These are phyloP conservation scores for Coregonus suidteri DNA, from an alignment of 2,797 vertebrate genomes.

Conservation along the genomic window DNA sequence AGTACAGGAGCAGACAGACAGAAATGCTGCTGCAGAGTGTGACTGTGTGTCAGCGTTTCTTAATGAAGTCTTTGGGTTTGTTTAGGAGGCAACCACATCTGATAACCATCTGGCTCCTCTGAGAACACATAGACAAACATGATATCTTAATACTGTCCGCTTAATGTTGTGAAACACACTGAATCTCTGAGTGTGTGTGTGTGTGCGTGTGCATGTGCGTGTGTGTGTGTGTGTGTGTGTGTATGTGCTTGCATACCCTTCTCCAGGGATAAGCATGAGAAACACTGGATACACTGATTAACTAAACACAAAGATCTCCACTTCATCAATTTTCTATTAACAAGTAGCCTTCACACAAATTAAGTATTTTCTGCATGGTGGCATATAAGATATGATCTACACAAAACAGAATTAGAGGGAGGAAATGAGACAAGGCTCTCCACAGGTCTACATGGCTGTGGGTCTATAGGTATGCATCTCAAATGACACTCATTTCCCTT, in stretches of 20 bases:
- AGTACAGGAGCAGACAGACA: neutral
- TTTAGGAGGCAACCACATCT: conserved; percentile 27
- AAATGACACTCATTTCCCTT: neutral
- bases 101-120: conserved; percentile 34
- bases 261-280: too few species aligned
- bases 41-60: conserved; percentile 25
- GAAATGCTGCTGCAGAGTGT: conserved; percentile 6
- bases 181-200: neutral
- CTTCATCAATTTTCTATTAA: too few species aligned
- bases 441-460: neutral
- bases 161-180: conserved; percentile 28
- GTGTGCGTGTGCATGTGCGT: too few species aligned
- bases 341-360: neutral
- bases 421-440: neutral
- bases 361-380: neutral
- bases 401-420: neutral
- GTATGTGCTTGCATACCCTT: too few species aligned
- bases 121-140: conserved; percentile 22
- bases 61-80: conserved; percentile 34
- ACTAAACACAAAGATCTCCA: too few species aligned
- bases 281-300: too few species aligned
- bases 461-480: too few species aligned
- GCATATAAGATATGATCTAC: neutral
- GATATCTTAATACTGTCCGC: conserved; percentile 12
- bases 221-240: too few species aligned